These are phyloP conservation scores for Grus americana DNA, from an alignment of 2,113 vertebrate genomes.

Conservation along the genomic window DNA sequence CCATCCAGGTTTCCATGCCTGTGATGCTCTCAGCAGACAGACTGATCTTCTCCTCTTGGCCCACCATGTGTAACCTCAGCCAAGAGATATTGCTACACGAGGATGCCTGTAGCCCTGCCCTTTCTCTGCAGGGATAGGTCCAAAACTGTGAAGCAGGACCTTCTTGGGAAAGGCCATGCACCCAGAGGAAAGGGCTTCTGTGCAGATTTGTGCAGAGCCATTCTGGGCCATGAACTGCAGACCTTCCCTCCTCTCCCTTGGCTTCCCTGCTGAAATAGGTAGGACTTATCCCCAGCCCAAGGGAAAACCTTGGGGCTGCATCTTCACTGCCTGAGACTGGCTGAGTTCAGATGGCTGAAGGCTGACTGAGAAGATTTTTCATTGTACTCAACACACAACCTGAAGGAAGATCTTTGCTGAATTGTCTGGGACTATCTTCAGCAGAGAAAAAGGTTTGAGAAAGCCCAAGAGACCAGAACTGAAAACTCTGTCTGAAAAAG, in stretches of 20 bases:
- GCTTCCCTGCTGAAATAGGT: not conserved
- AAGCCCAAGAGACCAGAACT: not conserved
- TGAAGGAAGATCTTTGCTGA: not conserved
- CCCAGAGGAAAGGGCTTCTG: not conserved
- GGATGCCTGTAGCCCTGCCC: not conserved
- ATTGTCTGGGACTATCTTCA: not conserved
- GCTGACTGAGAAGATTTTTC: not conserved
- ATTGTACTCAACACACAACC: not conserved
- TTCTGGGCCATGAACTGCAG: not conserved
- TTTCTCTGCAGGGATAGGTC: not conserved
- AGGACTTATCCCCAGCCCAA: fast-evolving
- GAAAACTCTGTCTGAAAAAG: not conserved
- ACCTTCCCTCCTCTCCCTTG: not conserved
- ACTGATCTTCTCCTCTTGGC: not conserved
- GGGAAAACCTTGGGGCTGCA: not conserved
- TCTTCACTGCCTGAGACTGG: not conserved
- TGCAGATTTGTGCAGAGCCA: not conserved
- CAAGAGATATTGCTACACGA: fast-evolving
- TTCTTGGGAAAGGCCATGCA: not conserved
- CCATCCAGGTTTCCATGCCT: not conserved
- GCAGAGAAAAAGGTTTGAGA: not conserved
- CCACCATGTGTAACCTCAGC: not conserved
- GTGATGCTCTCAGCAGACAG: not conserved
- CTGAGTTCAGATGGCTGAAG: not conserved
- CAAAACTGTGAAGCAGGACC: not conserved